Evolutionary conservation across 2,113 vertebrate genomes (phyloP), one percentile per base, ranked within the genome.

Genomic region (Ptilorrhoa leucosticta): DNA sequence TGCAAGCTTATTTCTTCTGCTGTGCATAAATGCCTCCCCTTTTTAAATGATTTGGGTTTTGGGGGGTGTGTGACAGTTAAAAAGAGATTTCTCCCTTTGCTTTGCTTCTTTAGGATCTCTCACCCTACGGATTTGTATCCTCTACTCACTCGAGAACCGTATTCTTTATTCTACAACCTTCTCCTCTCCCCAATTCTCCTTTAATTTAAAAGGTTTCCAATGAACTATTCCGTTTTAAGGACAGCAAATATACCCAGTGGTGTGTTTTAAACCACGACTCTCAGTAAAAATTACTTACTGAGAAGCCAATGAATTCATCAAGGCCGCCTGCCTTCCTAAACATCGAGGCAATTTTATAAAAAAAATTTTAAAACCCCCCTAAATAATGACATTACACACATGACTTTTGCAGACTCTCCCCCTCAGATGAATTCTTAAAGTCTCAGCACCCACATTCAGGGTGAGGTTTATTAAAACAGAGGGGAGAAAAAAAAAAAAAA

Each of bases 381-480:
- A 45, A 87, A 95, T 66, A 88, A 90, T 6, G 30, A 7, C 10
- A 69, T 15, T 15, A 33, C 1, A 35, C 35, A 89, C 20, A 23
- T 7, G 57, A 94, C 37, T 57, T 93, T 89, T 70, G 56, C 73
- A 78, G 76, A 53, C 24, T 48, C n/a, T 57, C 35, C 11, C 47
- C 27, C n/a, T 17, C 11, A 2, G 35, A 6, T 21, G 51, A 66
- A 75, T 68, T 39, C 47, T 35, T 2, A 1, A 2, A 48, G 37
- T 40, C 65, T 77, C 82, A 5, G 48, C 80, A 92, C 68, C 82
- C 93, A 31, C 78, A 30, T 10, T 60, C 91, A 50, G 61, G 48
- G 68, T 9, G 6, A 23, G 63, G 92, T 96, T 98, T 97, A 98
- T 97, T 97, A 98, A 97, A 98, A 97, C 42, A 75, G 45, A 90